Evolutionary conservation across 2,113 vertebrate genomes (phyloP).

Genomic region (Melanotaenia duboulayi): DNA sequence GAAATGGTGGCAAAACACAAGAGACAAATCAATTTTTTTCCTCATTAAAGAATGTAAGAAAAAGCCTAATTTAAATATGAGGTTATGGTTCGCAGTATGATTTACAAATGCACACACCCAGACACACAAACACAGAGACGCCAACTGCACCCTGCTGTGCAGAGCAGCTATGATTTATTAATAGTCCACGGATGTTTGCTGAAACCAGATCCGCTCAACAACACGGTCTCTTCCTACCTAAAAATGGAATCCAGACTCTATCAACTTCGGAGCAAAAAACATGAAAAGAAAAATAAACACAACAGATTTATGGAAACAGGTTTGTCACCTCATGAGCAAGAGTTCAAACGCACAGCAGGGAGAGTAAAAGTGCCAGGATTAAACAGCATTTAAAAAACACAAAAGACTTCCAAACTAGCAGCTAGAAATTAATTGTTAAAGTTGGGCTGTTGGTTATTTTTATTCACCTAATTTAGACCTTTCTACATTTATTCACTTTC

Average conservation of each 20-base stretch:
- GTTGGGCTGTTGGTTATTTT: background rate
- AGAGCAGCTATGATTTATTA: slow-evolving; percentile 60
- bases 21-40: slow-evolving; percentile 6
- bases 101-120: background rate
- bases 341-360: slow-evolving; percentile 4
- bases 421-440: too few relatives aligned
- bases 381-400: background rate
- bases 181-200: slow-evolving; percentile 57
- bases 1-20: background rate
- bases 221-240: slow-evolving; percentile 36
- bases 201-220: slow-evolving; percentile 57
- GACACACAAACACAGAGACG: slow-evolving; percentile 36
- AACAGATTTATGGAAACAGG: background rate
- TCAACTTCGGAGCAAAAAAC: background rate
- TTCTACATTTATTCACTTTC: background rate
- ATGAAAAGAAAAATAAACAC: background rate
- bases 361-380: background rate
- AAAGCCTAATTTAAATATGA: slow-evolving; percentile 29
- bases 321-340: background rate
- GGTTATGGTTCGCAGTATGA: slow-evolving; percentile 18
- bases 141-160: slow-evolving; percentile 33
- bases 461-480: background rate
- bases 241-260: slow-evolving; percentile 47
- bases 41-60: background rate
- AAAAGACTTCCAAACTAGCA: too few relatives aligned